These are phyloP conservation scores for Andrena praecox DNA, from an alignment of 2,888 invertebrate genomes.

Conservation along the genomic window DNA sequence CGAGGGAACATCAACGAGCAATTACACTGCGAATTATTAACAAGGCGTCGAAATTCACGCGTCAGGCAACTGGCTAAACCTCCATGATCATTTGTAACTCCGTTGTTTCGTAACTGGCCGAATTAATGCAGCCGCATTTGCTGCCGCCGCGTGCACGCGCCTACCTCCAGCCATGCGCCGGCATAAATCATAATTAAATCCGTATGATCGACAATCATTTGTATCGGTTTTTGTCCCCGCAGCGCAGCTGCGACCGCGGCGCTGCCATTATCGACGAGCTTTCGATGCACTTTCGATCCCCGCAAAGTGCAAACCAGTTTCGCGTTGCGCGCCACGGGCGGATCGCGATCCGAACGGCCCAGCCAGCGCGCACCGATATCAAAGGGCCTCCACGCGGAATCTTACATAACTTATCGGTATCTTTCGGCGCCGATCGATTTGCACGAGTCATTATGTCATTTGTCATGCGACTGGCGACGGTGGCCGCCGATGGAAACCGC, in stretches of 20 bases:
- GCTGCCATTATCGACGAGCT: constrained; percentile 30
- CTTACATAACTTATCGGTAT: constrained; percentile 54
- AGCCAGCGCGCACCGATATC: not conserved
- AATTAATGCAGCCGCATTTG: constrained; percentile 10
- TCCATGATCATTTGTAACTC: constrained; percentile 12
- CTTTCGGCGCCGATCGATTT: constrained; percentile 55
- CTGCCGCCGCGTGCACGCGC: constrained; percentile 10
- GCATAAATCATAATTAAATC: constrained; percentile 62
- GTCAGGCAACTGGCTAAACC: constrained; percentile 19
- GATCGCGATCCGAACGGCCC: constrained; percentile 4
- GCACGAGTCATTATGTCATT: constrained; percentile 60
- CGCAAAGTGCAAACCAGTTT: constrained; percentile 48
- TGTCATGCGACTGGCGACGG: constrained; percentile 27
- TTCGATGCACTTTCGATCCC: constrained; percentile 48
- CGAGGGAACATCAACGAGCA: not conserved
- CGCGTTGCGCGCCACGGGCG: not conserved
- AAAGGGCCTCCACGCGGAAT: constrained; percentile 3
- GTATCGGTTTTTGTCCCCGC: constrained; percentile 53
- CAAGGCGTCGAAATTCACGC: constrained; percentile 45
- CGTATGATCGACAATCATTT: constrained; percentile 49
- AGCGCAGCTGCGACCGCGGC: constrained; percentile 24
- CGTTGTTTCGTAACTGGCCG: constrained; percentile 36
- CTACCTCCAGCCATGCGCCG: not conserved
- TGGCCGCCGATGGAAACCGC: constrained; percentile 11
- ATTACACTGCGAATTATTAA: constrained; percentile 42